Evolutionary conservation across 2,797 vertebrate species (phyloP).

Genomic region (Sebastes minor): DNA sequence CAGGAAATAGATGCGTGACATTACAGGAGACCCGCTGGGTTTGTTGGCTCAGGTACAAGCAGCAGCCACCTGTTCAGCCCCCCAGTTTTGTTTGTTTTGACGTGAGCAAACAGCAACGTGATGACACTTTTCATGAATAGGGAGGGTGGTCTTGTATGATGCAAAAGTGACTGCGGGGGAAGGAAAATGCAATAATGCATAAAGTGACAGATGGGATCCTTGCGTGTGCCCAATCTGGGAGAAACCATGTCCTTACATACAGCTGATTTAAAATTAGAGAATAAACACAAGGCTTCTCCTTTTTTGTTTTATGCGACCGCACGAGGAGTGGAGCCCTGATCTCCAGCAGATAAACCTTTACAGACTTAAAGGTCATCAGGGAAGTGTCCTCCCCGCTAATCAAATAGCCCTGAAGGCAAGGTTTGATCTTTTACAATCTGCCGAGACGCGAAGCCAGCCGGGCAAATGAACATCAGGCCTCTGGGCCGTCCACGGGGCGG

Average conservation of each 20-base stretch:
- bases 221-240: conserved; percentile 46
- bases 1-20: conserved; percentile 24
- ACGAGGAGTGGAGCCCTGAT: conserved; percentile 22
- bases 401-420: conserved; percentile 55
- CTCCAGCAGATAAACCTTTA: conserved; percentile 50
- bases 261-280: conserved; percentile 43
- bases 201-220: conserved; percentile 72
- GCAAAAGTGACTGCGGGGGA: conserved; percentile 15
- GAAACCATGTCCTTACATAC: conserved; percentile 24
- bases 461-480: conserved; percentile 39
- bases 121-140: conserved; percentile 56
- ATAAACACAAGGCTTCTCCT: conserved; percentile 17
- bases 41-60: conserved; percentile 26
- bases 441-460: conserved; percentile 27
- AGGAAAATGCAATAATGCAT: conserved; percentile 58
- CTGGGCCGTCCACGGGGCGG: conserved; percentile 9
- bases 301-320: conserved; percentile 11
- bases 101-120: conserved; percentile 30
- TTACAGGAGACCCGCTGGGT: conserved; percentile 11
- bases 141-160: conserved; percentile 27
- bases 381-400: conserved; percentile 52
- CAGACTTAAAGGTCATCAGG: conserved; percentile 55
- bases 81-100: conserved; percentile 56
- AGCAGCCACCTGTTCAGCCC: conserved; percentile 45
- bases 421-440: conserved; percentile 69